Evolutionary conservation across 2,113 vertebrate genomes (phyloP).

Genomic region (Laticauda colubrina): DNA sequence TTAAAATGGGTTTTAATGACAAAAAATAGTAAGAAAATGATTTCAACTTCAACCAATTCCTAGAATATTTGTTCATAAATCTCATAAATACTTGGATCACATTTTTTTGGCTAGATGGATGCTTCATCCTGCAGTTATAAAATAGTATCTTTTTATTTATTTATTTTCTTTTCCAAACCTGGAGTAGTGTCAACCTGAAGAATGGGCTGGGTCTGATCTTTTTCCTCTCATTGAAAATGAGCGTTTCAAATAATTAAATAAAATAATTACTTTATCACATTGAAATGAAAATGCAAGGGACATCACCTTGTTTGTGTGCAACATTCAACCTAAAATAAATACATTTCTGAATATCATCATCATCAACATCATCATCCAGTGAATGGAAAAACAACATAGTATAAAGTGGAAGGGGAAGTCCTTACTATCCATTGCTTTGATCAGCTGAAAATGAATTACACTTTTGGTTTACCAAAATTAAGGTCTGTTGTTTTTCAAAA

Average conservation of each 20-base stretch:
- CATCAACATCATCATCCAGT: conserved; percentile 46
- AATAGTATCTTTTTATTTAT: conserved; percentile 27
- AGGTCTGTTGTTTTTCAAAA: conserved; percentile 23
- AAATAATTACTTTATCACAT: conserved; percentile 61
- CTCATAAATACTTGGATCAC: conserved; percentile 44
- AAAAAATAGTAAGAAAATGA: conserved; percentile 57
- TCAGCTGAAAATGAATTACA: conserved; percentile 50
- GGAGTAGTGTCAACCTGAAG: conserved; percentile 65
- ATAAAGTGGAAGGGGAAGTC: conserved; percentile 35
- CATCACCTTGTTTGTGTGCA: conserved; percentile 67
- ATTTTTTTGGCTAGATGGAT: conserved; percentile 41
- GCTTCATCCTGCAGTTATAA: conserved; percentile 49
- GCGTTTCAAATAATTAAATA: conserved; percentile 70
- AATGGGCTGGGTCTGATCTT: conserved; percentile 85
- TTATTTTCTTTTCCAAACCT: conserved; percentile 42
- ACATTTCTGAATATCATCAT: conserved; percentile 44
- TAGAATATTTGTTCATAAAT: conserved; percentile 47
- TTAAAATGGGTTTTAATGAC: conserved; percentile 42
- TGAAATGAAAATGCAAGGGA: conserved; percentile 76
- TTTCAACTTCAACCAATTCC: conserved; percentile 65
- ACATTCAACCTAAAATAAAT: conserved; percentile 50
- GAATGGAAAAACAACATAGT: conserved; percentile 40
- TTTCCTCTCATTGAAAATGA: conserved; percentile 80
- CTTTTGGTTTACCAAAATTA: conserved; percentile 26
- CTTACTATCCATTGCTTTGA: conserved; percentile 29